phyloP scores from a whole-genome alignment of 2,888 invertebrate genomes.

The Timandra comae region DNA sequence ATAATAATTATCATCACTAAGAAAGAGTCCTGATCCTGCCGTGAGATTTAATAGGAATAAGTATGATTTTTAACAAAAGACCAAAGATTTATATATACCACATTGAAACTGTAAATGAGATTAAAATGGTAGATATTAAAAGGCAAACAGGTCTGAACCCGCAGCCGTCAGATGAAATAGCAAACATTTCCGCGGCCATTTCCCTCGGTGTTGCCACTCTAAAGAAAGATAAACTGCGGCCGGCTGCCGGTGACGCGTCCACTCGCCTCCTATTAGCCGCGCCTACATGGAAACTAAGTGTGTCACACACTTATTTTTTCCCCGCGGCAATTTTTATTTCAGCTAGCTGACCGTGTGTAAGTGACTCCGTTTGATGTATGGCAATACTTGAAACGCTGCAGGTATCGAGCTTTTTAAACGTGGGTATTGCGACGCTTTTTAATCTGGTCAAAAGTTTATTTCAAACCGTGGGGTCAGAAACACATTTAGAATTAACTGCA shows the following conservation, averaged over 20 bases:
- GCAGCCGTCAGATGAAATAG: slow-evolving; percentile 49
- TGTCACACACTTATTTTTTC: slow-evolving; percentile 61
- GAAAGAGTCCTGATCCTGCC: no score
- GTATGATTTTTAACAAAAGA: no score
- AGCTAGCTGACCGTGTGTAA: slow-evolving; percentile 57
- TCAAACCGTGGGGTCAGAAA: no score
- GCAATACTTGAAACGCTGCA: slow-evolving; percentile 40
- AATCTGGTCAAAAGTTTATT: background rate
- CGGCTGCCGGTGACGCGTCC: slow-evolving; percentile 67
- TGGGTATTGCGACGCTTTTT: no score
- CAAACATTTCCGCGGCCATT: slow-evolving; percentile 63
- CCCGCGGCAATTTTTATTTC: slow-evolving; percentile 70
- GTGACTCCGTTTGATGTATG: slow-evolving; percentile 61
- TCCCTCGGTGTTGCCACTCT: slow-evolving; percentile 60
- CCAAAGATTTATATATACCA: no score
- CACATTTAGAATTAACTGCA: no score
- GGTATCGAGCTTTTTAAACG: slow-evolving; percentile 17
- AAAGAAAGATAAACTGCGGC: slow-evolving; percentile 68
- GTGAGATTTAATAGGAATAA: no score
- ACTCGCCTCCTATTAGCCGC: slow-evolving; percentile 67
- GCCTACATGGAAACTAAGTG: slow-evolving; percentile 65
- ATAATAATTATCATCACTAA: no score
- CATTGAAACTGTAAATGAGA: no score
- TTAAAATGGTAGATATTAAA: no score
- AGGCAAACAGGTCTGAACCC: slow-evolving; percentile 14